A percentile compares a stretch with the other conserved stretches of the same genome.
phyloP scores from a whole-genome alignment of 1,140 invertebrate genomes.

The Ceratitis capitata region DNA sequence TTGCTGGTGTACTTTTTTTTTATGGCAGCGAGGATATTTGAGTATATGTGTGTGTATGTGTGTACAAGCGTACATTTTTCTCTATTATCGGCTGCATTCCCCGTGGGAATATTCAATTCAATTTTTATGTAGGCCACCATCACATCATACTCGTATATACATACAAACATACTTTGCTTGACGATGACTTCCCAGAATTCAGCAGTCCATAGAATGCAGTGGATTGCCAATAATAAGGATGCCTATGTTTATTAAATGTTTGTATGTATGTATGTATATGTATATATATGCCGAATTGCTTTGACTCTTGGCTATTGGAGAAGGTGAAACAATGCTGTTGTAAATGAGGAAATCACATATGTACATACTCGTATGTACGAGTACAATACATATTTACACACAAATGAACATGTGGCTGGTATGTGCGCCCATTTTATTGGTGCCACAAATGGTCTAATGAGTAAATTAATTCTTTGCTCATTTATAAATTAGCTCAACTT shows the following conservation, averaged over 20 bases:
- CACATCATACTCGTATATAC: too few species aligned
- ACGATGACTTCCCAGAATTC: constrained; percentile 14
- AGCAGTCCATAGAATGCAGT: not conserved
- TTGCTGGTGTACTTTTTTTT: not conserved
- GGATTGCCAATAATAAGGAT: not conserved
- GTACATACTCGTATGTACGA: too few species aligned
- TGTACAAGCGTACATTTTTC: not conserved
- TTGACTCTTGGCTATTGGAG: too few species aligned
- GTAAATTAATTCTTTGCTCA: constrained; percentile 12
- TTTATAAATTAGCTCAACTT: constrained; percentile 7
- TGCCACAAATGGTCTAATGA: constrained; percentile 25
- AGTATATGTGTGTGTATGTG: not conserved
- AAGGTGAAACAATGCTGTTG: not conserved
- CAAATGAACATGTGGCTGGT: not conserved
- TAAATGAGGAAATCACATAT: not conserved
- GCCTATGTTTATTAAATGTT: not conserved
- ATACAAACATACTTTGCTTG: too few species aligned
- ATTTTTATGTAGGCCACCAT: constrained; percentile 20
- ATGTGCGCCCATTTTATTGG: constrained; percentile 9
- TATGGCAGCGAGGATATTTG: not conserved
- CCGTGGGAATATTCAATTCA: constrained; percentile 20
- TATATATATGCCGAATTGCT: not conserved
- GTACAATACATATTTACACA: too few species aligned
- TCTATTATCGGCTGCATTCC: not conserved
- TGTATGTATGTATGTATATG: not conserved